Conservation (phyloP, 1,140 invertebrate genomes). For the Tetramorium alpestre region DNA sequence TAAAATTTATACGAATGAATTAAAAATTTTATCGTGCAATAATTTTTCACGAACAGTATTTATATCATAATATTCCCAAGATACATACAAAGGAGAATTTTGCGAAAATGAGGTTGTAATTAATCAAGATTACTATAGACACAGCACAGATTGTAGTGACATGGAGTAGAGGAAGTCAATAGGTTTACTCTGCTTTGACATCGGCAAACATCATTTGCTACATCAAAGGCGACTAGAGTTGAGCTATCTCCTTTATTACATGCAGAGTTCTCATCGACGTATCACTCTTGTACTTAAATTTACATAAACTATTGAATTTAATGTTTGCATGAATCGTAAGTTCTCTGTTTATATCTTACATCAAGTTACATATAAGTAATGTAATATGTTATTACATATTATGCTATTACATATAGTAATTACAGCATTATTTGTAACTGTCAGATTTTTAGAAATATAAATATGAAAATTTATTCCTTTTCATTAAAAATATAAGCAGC, state of each 20-base stretch:
- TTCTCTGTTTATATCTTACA: background rate
- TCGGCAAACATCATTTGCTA: conserved; percentile 39
- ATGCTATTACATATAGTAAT: background rate
- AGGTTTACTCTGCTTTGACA: conserved; percentile 45
- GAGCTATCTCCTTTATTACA: conserved; percentile 38
- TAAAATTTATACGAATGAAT: background rate
- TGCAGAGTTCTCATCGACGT: background rate
- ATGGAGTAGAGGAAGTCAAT: background rate
- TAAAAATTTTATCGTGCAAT: background rate
- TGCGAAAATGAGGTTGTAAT: background rate
- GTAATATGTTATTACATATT: background rate
- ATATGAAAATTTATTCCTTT: background rate
- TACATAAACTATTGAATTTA: background rate
- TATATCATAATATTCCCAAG: background rate
- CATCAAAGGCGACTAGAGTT: conserved; percentile 16
- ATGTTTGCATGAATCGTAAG: background rate
- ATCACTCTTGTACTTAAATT: background rate
- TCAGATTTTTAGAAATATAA: background rate
- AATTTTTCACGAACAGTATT: conserved; percentile 11
- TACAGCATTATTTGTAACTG: background rate
- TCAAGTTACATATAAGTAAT: conserved; percentile 11
- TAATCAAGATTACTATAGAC: conserved; percentile 13
- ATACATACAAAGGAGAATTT: background rate
- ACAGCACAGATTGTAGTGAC: background rate
- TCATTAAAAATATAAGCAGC: background rate